Percentiles rank a stretch among this genome's conserved stretches.
phyloP scores from a whole-genome alignment of 2,888 invertebrate genomes.

The Achlya flavicornis region DNA sequence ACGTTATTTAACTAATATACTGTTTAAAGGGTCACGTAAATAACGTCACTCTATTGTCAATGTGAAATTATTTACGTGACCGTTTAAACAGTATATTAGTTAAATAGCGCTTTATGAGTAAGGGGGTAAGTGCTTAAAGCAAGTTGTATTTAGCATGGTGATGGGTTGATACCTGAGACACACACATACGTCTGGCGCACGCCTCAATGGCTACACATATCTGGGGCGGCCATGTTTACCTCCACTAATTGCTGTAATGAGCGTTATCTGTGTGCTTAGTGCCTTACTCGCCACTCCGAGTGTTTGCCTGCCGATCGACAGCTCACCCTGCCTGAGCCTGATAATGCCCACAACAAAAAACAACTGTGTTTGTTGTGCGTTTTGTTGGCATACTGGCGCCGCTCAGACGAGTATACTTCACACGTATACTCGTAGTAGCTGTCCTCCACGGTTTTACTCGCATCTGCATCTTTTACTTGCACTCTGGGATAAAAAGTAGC shows the following conservation, averaged over 20 bases:
- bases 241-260: conserved; percentile 78
- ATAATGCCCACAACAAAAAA: conserved; percentile 40
- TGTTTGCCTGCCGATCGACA: conserved; percentile 67
- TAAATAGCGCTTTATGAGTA: no score
- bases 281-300: conserved; percentile 53
- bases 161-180: conserved; percentile 9
- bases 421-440: neutral
- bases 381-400: conserved; percentile 37
- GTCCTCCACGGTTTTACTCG: no score
- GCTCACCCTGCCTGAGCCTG: conserved; percentile 57
- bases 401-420: conserved; percentile 23
- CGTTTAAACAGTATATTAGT: no score
- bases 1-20: no score
- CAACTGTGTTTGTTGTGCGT: conserved; percentile 12
- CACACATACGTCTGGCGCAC: conserved; percentile 32
- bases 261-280: conserved; percentile 69
- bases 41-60: no score
- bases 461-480: no score
- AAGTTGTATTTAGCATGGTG: neutral
- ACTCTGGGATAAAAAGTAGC: no score
- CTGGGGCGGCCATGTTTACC: conserved; percentile 72
- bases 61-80: no score
- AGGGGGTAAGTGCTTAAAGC: neutral
- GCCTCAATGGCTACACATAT: conserved; percentile 42
- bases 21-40: no score